phyloP scores from a whole-genome alignment of 2,888 invertebrate species.

The Microplitis manilae region DNA sequence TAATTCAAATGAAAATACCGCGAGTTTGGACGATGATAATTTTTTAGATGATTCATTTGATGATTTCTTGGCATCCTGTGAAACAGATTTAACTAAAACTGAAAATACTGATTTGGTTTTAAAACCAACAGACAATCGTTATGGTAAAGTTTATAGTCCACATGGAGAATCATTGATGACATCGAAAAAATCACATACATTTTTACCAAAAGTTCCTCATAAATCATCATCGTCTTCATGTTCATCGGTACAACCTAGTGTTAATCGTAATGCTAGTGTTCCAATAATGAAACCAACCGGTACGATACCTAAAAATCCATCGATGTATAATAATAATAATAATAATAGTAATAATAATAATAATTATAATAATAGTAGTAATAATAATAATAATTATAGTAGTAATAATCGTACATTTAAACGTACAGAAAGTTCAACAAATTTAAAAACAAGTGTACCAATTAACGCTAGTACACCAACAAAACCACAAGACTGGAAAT shows the following conservation, averaged over 20 bases:
- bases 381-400: background rate
- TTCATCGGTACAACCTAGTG: background rate
- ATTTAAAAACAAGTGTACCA: slow-evolving; percentile 1
- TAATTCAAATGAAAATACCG: background rate
- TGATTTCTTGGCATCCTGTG: slow-evolving; percentile 57
- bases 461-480: slow-evolving; percentile 2
- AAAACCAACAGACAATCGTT: slow-evolving; percentile 30
- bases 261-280: background rate
- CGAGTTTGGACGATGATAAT: slow-evolving; percentile 43
- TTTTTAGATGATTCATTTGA: slow-evolving; percentile 63
- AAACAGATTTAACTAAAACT: slow-evolving; percentile 49
- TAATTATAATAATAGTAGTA: background rate
- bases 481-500: slow-evolving; percentile 52
- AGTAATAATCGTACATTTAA: background rate
- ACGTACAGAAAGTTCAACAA: background rate
- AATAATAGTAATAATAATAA: background rate
- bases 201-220: background rate
- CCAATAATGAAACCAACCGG: background rate
- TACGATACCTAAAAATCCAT: background rate
- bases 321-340: background rate
- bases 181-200: background rate
- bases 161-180: background rate
- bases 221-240: background rate
- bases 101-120: slow-evolving; percentile 12
- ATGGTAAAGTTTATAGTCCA: slow-evolving; percentile 41